phyloP scores from a whole-genome alignment of 2,113 vertebrate genomes.

The Megaceryle maxima region DNA sequence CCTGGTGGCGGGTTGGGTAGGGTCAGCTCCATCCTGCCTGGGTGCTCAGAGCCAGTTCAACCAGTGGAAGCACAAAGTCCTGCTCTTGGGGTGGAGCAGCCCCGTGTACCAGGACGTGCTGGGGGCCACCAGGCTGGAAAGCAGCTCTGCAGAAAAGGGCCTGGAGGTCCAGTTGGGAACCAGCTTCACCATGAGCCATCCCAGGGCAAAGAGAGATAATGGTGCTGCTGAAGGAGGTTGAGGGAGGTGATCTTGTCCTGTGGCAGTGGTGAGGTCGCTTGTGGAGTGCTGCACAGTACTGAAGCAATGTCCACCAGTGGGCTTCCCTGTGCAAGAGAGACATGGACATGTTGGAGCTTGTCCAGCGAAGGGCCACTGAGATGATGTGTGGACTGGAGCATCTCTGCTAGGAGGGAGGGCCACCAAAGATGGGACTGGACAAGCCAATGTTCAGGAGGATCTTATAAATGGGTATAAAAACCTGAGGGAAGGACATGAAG shows the following conservation, averaged over 20 bases:
- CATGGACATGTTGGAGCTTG: accelerated
- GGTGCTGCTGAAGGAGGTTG: neutral
- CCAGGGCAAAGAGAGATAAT: neutral
- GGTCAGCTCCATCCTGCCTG: accelerated
- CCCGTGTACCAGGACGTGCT: neutral
- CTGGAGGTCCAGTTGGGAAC: neutral
- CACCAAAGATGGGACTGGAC: neutral
- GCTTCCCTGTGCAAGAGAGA: neutral
- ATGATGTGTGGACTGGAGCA: neutral
- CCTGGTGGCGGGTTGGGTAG: neutral
- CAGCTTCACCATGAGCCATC: accelerated
- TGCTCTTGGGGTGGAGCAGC: neutral
- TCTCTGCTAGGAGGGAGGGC: neutral
- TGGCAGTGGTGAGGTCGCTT: accelerated
- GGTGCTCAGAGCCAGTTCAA: neutral
- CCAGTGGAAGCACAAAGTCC: no score
- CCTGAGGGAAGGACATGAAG: no score
- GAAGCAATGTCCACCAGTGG: no score
- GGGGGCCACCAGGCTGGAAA: neutral
- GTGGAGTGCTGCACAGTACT: neutral
- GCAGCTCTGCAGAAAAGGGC: neutral
- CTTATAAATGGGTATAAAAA: neutral
- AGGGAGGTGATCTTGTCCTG: neutral
- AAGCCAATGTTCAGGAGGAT: no score
- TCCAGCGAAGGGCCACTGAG: neutral